phyloP scores from a whole-genome alignment of 1,140 invertebrate species.

The Trichoplusia ni region DNA sequence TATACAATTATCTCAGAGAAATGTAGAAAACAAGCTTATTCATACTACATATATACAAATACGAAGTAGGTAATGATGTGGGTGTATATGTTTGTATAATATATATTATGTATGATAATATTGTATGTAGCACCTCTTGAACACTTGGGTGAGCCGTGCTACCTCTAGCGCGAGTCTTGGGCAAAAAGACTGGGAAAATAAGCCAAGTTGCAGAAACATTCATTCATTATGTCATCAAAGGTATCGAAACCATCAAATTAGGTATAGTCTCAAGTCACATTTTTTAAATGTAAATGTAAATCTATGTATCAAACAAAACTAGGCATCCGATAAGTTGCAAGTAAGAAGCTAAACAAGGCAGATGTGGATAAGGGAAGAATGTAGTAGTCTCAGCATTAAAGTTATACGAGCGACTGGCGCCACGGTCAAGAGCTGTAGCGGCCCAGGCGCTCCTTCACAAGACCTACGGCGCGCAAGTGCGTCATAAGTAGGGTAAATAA shows the following conservation, averaged over 20 bases:
- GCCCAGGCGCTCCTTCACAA: neutral
- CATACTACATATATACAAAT: slow-evolving; percentile 11
- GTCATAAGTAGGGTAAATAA: neutral
- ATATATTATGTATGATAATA: neutral
- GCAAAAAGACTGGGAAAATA: neutral
- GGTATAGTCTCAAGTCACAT: neutral
- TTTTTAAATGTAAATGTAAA: neutral
- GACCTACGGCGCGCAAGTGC: neutral
- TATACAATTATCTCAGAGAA: slow-evolving; percentile 5
- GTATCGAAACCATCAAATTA: slow-evolving; percentile 3
- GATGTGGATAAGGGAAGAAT: neutral
- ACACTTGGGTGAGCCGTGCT: slow-evolving; percentile 18
- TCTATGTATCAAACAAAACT: neutral
- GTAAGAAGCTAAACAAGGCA: neutral
- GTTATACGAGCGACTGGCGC: too few relatives aligned
- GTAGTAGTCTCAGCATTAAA: neutral
- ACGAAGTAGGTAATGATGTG: neutral
- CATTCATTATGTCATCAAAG: neutral
- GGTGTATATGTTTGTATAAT: slow-evolving; percentile 3
- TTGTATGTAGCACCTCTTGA: slow-evolving; percentile 29
- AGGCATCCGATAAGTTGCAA: too few relatives aligned
- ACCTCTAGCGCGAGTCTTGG: neutral
- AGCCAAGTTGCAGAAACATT: neutral
- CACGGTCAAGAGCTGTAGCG: neutral
- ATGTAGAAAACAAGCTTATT: neutral